Percentiles rank a stretch among this genome's conserved stretches.
These are phyloP conservation scores for Vireo griseus DNA, from an alignment of 2,797 vertebrate species.

Conservation along the genomic window DNA sequence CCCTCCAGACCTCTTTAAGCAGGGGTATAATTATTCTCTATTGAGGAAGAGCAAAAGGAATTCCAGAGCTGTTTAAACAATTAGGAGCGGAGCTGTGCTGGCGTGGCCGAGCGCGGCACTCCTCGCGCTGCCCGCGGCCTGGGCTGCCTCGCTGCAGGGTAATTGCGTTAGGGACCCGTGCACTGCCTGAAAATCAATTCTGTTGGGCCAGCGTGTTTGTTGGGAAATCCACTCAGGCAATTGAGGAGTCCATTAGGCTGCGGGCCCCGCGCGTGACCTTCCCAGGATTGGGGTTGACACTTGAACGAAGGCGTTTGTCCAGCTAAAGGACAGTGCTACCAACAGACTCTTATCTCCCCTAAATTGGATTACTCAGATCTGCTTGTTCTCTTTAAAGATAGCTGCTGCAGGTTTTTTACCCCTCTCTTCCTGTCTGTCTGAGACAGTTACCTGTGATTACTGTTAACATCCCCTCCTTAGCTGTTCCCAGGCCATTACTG, in stretches of 20 bases:
- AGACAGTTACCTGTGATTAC: slow-evolving; percentile 76
- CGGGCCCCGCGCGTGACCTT: slow-evolving; percentile 74
- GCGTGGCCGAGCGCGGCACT: not conserved
- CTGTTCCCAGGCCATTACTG: slow-evolving; percentile 18
- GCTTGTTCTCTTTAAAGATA: slow-evolving; percentile 85
- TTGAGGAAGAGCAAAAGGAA: slow-evolving; percentile 36
- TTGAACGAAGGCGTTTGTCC: slow-evolving; percentile 82
- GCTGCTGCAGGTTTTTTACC: slow-evolving; percentile 67
- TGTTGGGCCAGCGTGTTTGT: slow-evolving; percentile 74
- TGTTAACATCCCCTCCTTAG: slow-evolving; percentile 56
- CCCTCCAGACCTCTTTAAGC: slow-evolving; percentile 14
- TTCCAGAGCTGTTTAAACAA: slow-evolving; percentile 19
- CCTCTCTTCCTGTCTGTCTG: slow-evolving; percentile 67
- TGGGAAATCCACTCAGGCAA: slow-evolving; percentile 79
- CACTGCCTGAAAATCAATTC: slow-evolving; percentile 78
- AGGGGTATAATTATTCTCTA: slow-evolving; percentile 31
- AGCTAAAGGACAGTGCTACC: slow-evolving; percentile 81
- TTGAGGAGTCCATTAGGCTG: slow-evolving; percentile 81
- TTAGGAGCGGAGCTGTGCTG: slow-evolving; percentile 9
- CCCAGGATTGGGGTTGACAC: slow-evolving; percentile 82
- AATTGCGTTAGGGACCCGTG: slow-evolving; percentile 80
- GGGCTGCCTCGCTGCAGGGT: slow-evolving; percentile 72
- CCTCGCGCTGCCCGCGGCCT: not conserved
- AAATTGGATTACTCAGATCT: slow-evolving; percentile 84
- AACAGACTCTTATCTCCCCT: slow-evolving; percentile 81